Percentiles rank a stretch among this genome's conserved stretches.
Conservation (phyloP, 1,140 invertebrate genomes). For the Meteorus sp. region DNA sequence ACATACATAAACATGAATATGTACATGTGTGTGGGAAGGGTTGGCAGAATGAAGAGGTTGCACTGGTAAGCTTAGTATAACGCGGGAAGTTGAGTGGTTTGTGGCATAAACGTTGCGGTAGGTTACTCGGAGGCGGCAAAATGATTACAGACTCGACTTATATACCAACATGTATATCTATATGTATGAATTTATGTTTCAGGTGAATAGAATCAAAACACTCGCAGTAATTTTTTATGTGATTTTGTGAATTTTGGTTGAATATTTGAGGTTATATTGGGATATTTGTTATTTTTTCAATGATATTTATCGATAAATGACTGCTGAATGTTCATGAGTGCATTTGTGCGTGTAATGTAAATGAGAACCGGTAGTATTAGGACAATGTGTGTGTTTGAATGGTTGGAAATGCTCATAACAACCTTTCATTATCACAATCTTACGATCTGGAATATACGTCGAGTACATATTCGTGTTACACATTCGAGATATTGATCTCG, state of each 20-base stretch:
- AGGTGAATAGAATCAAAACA: no score
- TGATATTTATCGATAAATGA: no score
- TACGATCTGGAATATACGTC: slow-evolving; percentile 37
- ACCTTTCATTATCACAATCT: slow-evolving; percentile 28
- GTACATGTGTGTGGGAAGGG: slow-evolving; percentile 25
- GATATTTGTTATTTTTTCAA: no score
- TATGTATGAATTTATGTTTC: slow-evolving; percentile 32
- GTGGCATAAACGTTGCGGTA: slow-evolving; percentile 47
- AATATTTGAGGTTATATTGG: no score
- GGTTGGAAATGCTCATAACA: background rate
- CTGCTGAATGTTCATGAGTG: no score
- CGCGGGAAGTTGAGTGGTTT: slow-evolving; percentile 13
- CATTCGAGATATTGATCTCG: slow-evolving; percentile 45
- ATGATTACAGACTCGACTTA: slow-evolving; percentile 53
- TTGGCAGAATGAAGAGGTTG: slow-evolving; percentile 20
- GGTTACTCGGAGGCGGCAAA: slow-evolving; percentile 52
- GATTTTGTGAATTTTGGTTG: no score
- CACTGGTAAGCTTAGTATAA: no score
- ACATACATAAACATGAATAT: no score
- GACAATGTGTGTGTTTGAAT: slow-evolving; percentile 4
- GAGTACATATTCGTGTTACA: slow-evolving; percentile 41
- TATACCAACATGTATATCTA: slow-evolving; percentile 43
- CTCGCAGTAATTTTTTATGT: no score
- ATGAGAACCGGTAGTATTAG: slow-evolving; percentile 11
- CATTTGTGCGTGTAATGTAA: background rate